Percentiles rank a stretch among this genome's conserved stretches.
phyloP scores from a whole-genome alignment of 1,140 invertebrate genomes.

The Nasonia giraulti region DNA sequence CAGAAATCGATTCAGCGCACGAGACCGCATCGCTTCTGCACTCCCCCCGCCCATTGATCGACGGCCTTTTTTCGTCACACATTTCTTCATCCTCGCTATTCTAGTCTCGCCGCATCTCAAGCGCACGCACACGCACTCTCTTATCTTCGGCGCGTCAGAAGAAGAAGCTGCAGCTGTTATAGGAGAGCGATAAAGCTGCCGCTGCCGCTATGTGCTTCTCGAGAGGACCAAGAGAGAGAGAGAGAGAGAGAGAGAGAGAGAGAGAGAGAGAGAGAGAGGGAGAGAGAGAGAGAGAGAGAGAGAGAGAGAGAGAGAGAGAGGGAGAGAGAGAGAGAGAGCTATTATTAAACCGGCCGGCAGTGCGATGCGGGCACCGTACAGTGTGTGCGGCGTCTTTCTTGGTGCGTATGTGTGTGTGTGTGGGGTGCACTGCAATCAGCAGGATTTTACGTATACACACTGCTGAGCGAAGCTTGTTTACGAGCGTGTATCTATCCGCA shows the following conservation, averaged over 20 bases:
- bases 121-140: neutral
- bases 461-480: neutral
- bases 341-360: conserved; percentile 38
- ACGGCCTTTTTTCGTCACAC: conserved; percentile 39
- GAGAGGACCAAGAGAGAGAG: too few relatives aligned
- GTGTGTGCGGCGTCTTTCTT: neutral
- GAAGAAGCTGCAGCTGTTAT: neutral
- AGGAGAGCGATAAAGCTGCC: conserved; percentile 16
- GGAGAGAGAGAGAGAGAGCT: neutral
- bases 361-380: neutral
- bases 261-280: too few relatives aligned
- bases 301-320: too few relatives aligned
- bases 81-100: conserved; percentile 39
- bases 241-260: too few relatives aligned
- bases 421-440: neutral
- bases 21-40: neutral
- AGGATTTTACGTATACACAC: neutral
- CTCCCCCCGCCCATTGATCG: neutral
- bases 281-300: too few relatives aligned
- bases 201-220: neutral
- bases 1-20: conserved; percentile 24
- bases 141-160: conserved; percentile 19
- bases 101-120: conserved; percentile 9
- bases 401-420: neutral
- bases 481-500: neutral